Conservation (phyloP, 64 coral and sea anemone genomes). For the Stichodactyla mertensii region DNA sequence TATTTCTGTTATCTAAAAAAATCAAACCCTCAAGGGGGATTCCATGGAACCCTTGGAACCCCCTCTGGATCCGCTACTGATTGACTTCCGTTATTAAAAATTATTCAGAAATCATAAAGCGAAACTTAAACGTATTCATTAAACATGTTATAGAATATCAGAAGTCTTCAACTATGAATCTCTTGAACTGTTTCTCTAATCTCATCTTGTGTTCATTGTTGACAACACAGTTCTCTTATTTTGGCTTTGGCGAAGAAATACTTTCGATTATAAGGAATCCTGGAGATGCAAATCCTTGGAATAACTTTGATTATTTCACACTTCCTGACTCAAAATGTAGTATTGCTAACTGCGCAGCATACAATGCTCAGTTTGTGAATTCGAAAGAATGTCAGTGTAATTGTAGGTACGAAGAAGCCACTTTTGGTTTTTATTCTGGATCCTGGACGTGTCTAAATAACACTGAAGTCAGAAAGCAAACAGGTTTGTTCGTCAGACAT, state of each 20-base stretch:
- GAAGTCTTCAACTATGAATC: not conserved
- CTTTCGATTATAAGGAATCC: not conserved
- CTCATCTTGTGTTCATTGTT: not conserved
- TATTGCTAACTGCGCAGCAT: not conserved
- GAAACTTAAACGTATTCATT: not conserved
- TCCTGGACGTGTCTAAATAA: constrained; percentile 1
- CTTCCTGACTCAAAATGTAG: not conserved
- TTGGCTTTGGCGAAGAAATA: not conserved
- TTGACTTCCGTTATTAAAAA: too few relatives aligned
- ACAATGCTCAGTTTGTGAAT: not conserved
- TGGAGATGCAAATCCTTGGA: not conserved
- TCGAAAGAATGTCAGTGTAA: not conserved
- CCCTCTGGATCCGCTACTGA: too few relatives aligned
- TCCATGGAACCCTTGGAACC: too few relatives aligned
- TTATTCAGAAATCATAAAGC: not conserved
- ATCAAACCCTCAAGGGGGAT: too few relatives aligned
- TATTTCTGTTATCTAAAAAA: too few relatives aligned
- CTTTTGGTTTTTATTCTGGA: constrained; percentile 5
- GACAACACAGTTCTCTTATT: not conserved
- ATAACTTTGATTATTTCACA: not conserved
- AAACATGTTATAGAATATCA: not conserved
- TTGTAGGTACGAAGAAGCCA: not conserved
- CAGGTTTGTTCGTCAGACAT: not conserved
- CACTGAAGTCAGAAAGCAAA: not conserved
- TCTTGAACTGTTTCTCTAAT: not conserved